Evolutionary conservation across 2,797 vertebrate genomes (phyloP).

Genomic region (Eremophila alpestris): DNA sequence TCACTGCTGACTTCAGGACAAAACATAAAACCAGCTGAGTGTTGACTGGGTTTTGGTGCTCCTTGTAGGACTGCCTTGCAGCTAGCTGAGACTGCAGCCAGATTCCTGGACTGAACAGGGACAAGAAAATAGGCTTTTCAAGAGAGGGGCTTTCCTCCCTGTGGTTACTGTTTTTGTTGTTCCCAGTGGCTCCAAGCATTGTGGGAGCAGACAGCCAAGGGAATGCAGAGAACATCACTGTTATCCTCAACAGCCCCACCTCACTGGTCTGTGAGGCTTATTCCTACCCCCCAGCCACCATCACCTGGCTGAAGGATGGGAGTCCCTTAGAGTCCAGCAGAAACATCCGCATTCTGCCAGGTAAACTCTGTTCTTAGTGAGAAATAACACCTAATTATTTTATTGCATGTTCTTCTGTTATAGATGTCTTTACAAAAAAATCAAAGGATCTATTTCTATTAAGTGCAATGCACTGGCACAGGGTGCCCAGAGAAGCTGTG

Average conservation of each 20-base stretch:
- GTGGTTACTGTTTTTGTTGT: background rate
- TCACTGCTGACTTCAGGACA: background rate
- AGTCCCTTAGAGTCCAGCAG: constrained; percentile 83
- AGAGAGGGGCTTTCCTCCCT: background rate
- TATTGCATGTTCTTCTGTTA: background rate
- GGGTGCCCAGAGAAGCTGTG: background rate
- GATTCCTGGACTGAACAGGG: background rate
- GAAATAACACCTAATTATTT: background rate
- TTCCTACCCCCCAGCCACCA: constrained; percentile 90
- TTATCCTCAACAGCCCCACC: constrained; percentile 91
- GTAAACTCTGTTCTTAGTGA: constrained; percentile 65
- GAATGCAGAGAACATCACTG: constrained; percentile 86
- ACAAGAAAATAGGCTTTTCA: background rate
- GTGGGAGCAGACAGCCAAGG: constrained; percentile 79
- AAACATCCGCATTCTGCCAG: constrained; percentile 90
- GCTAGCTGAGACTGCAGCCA: background rate
- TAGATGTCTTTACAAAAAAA: background rate
- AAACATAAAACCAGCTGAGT: background rate
- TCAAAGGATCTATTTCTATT: background rate
- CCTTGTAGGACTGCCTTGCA: background rate
- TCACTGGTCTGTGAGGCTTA: constrained; percentile 93
- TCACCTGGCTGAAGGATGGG: constrained; percentile 95
- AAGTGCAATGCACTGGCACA: background rate
- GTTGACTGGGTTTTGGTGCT: background rate
- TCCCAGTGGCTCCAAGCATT: constrained; percentile 90